Evolutionary conservation across 2,888 invertebrate genomes (phyloP).

Genomic region (Hirudinaria manillensis): DNA sequence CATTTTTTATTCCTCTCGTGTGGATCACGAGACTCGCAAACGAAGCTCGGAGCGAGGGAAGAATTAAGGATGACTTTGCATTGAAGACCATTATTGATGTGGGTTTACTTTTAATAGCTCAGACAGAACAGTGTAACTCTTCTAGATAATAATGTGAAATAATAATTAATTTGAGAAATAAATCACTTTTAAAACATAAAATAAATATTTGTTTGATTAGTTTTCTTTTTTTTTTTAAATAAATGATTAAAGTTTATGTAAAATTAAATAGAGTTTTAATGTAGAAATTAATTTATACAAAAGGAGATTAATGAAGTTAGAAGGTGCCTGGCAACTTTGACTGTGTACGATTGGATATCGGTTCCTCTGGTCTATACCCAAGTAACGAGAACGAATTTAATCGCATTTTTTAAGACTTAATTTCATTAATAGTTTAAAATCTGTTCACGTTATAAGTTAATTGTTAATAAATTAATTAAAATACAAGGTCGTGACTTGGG

Average conservation of each 20-base stretch:
- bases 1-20: conserved; percentile 61
- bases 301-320: conserved; percentile 75
- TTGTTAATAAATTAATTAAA: not conserved
- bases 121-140: too few relatives aligned
- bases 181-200: not conserved
- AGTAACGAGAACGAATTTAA: conserved; percentile 44
- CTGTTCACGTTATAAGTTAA: too few relatives aligned
- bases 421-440: too few relatives aligned
- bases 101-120: conserved; percentile 24
- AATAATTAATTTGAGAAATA: not conserved
- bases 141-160: too few relatives aligned
- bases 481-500: conserved; percentile 77
- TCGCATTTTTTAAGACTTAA: too few relatives aligned
- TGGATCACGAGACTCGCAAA: conserved; percentile 63
- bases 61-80: conserved; percentile 70
- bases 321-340: conserved; percentile 46
- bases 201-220: not conserved
- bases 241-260: not conserved
- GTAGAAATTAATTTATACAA: not conserved
- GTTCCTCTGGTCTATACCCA: conserved; percentile 63
- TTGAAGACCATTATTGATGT: conserved; percentile 79
- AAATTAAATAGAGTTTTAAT: not conserved
- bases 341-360: conserved; percentile 62
- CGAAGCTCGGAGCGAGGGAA: conserved; percentile 58
- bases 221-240: not conserved